Percentiles rank a stretch among this genome's conserved stretches.
Conservation (phyloP, 2,113 vertebrate genomes). For the Psilopogon haemacephalus region DNA sequence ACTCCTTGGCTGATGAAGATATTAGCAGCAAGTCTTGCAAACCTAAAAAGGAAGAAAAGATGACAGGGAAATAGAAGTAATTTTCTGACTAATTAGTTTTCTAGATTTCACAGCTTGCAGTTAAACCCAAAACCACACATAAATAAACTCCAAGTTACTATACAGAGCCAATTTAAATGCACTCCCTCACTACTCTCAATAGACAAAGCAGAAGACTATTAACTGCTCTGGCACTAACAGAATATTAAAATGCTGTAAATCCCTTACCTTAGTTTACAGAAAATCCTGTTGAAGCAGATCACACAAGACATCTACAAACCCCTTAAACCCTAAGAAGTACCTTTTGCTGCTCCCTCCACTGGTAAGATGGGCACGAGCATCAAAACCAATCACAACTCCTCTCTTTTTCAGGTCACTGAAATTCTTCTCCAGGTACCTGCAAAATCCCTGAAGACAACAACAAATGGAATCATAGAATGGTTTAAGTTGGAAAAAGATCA, state of each 20-base stretch:
- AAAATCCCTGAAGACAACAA: conserved; percentile 84
- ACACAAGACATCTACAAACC: background rate
- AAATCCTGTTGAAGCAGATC: background rate
- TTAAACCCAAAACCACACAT: background rate
- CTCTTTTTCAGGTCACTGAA: conserved; percentile 86
- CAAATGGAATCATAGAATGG: no score
- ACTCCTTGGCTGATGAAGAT: conserved; percentile 87
- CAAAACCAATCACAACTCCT: conserved; percentile 91
- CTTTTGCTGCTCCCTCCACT: conserved; percentile 90
- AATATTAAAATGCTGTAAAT: background rate
- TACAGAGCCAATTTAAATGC: background rate
- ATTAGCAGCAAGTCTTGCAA: conserved; percentile 87
- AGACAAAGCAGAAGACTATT: background rate
- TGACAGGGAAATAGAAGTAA: background rate
- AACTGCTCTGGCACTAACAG: background rate
- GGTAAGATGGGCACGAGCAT: conserved; percentile 86
- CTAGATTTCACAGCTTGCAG: background rate
- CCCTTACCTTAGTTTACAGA: background rate
- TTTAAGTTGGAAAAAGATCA: no score
- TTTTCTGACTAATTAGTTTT: background rate
- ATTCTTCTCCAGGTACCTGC: conserved; percentile 86
- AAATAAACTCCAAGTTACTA: background rate
- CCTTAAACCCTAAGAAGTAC: conserved; percentile 41
- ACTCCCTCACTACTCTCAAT: background rate
- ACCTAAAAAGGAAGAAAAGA: conserved; percentile 66